A percentile compares a stretch with the other conserved stretches of the same genome.
phyloP scores from a whole-genome alignment of 2,113 vertebrate genomes.

The Mesocricetus auratus region DNA sequence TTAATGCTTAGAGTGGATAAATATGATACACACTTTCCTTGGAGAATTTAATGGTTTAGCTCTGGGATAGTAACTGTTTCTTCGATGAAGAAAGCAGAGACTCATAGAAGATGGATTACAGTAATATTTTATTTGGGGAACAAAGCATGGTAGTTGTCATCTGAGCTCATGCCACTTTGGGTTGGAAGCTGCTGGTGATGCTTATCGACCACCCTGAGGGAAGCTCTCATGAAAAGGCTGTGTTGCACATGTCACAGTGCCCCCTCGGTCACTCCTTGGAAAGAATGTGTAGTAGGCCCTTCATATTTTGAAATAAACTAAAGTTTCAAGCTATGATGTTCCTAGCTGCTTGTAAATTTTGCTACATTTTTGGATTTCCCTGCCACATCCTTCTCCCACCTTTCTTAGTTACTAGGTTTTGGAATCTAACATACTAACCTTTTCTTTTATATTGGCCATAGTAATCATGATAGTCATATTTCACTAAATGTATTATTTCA shows the following conservation, averaged over 20 bases:
- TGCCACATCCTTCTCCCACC: background rate
- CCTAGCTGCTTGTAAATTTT: background rate
- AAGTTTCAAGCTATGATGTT: background rate
- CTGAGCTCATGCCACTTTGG: background rate
- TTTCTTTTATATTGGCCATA: background rate
- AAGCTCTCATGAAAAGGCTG: background rate
- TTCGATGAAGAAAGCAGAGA: background rate
- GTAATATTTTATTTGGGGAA: slow-evolving; percentile 14
- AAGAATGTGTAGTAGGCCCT: background rate
- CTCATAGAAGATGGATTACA: background rate
- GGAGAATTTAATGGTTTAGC: background rate
- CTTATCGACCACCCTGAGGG: background rate
- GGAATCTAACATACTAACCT: background rate
- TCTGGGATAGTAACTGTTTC: background rate
- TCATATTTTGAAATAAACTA: background rate
- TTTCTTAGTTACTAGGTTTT: slow-evolving; percentile 8
- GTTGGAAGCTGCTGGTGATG: background rate
- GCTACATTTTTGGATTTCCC: background rate
- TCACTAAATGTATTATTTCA: background rate
- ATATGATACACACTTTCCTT: background rate
- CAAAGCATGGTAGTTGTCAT: background rate
- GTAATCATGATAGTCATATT: background rate
- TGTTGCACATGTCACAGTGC: background rate
- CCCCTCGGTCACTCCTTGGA: background rate
- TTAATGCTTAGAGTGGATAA: background rate